Percentiles rank a stretch among this genome's conserved stretches.
Conservation (phyloP, 2,797 vertebrate genomes). For the Myoxocephalus aenaeus region DNA sequence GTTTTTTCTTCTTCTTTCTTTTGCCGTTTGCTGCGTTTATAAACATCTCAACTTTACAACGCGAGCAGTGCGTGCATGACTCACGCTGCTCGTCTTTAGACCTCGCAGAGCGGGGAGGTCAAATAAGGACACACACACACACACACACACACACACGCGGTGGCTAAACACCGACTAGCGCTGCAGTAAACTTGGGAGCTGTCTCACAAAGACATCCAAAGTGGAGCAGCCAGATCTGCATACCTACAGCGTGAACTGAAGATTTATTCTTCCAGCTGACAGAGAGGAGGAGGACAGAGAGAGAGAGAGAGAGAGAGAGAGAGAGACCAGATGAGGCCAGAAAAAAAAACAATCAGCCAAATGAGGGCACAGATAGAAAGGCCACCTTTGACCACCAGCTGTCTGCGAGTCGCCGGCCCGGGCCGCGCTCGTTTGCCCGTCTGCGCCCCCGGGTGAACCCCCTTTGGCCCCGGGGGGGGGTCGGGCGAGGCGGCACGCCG, state of each 20-base stretch:
- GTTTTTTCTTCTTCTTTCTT: background rate
- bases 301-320: constrained; percentile 16
- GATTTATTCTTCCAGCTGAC: constrained; percentile 51
- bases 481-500: constrained; percentile 63
- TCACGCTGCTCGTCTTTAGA: constrained; percentile 17
- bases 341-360: constrained; percentile 76
- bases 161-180: constrained; percentile 2
- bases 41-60: constrained; percentile 8
- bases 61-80: background rate
- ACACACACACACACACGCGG: constrained; percentile 7
- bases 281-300: constrained; percentile 19
- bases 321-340: constrained; percentile 65
- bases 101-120: constrained; percentile 19
- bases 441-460: constrained; percentile 73
- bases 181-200: constrained; percentile 23
- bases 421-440: constrained; percentile 72
- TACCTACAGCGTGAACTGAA: constrained; percentile 45
- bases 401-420: constrained; percentile 73
- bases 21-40: constrained; percentile 5
- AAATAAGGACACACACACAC: constrained; percentile 31
- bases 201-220: constrained; percentile 18
- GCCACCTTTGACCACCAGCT: constrained; percentile 78
- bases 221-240: constrained; percentile 31
- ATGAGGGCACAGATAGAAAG: constrained; percentile 74
- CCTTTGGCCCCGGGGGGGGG: constrained; percentile 49